Evolutionary conservation across 2,797 vertebrate genomes (phyloP).

Genomic region (Pelochelys cantorii): DNA sequence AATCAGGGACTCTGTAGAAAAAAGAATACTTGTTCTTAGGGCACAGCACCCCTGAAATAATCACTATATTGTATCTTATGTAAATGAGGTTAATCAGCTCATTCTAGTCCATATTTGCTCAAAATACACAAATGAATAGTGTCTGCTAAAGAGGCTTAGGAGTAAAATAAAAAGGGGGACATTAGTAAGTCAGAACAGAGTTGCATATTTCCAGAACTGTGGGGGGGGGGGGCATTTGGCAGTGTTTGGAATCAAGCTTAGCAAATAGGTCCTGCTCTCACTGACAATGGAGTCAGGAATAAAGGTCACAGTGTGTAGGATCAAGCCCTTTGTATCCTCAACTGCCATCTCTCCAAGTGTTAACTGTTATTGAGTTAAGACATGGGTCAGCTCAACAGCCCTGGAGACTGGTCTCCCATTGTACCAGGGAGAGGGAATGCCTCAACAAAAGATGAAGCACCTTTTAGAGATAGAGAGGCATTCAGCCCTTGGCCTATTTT

Average conservation of each 20-base stretch:
- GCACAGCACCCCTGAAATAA: too few species aligned
- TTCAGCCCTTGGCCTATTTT: not conserved
- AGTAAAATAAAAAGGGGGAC: not conserved
- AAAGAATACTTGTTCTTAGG: not conserved
- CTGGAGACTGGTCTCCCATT: not conserved
- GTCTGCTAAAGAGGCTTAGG: not conserved
- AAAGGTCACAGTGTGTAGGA: too few species aligned
- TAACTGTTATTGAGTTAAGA: rapidly evolving
- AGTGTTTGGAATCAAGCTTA: too few species aligned
- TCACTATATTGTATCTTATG: not conserved
- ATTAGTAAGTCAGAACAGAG: not conserved
- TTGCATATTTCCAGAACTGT: too few species aligned
- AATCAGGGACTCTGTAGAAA: not conserved
- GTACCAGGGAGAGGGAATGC: not conserved
- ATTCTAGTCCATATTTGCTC: not conserved
- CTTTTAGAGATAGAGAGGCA: not conserved
- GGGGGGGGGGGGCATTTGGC: too few species aligned
- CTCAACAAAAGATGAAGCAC: not conserved
- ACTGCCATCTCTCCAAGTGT: not conserved
- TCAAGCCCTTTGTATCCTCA: too few species aligned
- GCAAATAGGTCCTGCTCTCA: too few species aligned
- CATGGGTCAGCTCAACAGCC: not conserved
- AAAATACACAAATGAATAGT: not conserved
- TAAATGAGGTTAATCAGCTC: not conserved
- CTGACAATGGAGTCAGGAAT: too few species aligned